Evolutionary conservation across 2,113 vertebrate genomes (phyloP).

Genomic region (Heliornis fulica): DNA sequence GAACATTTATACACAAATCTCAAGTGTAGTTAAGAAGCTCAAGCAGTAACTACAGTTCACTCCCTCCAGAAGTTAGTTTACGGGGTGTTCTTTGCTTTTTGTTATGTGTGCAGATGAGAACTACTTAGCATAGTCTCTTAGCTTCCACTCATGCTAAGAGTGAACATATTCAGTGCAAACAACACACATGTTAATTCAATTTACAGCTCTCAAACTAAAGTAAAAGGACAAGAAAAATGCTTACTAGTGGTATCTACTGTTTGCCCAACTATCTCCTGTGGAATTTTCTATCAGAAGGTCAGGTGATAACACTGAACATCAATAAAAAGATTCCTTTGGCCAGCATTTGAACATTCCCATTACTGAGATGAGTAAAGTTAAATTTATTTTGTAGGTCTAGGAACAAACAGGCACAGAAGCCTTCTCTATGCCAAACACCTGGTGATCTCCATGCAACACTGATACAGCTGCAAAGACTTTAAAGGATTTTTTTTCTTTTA

Average conservation of each 20-base stretch:
- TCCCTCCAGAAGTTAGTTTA: background rate
- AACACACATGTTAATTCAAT: background rate
- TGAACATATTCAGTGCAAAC: conserved; percentile 23
- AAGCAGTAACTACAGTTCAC: background rate
- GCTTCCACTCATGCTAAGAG: background rate
- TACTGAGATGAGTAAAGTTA: background rate
- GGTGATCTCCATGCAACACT: background rate
- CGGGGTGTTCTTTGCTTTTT: background rate
- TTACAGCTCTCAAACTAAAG: background rate
- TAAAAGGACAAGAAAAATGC: background rate
- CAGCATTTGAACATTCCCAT: background rate
- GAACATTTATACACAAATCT: background rate
- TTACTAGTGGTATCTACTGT: background rate
- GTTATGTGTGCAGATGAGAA: background rate
- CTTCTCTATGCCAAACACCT: background rate
- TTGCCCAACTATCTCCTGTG: background rate
- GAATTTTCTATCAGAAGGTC: background rate
- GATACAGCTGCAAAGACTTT: background rate
- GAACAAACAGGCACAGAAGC: conserved; percentile 7
- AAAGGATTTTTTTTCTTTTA: background rate
- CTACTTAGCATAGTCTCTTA: background rate
- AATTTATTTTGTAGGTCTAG: background rate
- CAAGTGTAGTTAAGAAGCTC: background rate
- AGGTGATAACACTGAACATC: background rate
- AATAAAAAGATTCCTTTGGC: background rate